A percentile compares a stretch with the other conserved stretches of the same genome.
Conservation (phyloP, 2,113 vertebrate genomes). For the human (Homo sapiens) region DNA sequence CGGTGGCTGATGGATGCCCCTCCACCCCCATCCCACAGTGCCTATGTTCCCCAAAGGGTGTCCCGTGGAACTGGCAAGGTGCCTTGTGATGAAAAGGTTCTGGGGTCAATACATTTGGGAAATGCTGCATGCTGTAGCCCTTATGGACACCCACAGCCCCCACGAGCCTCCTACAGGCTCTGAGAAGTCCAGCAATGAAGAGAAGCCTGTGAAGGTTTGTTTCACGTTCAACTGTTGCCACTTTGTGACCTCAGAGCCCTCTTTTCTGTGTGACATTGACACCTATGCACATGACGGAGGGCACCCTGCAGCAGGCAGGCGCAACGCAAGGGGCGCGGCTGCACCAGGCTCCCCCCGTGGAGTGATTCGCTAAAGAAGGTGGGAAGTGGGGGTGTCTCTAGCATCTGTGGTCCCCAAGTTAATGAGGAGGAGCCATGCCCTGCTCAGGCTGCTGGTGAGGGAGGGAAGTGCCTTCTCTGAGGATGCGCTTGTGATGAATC, state of each 20-base stretch:
- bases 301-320: background rate
- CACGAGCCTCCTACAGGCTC: background rate
- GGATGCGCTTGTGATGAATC: background rate
- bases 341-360: too few species aligned
- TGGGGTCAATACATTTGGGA: background rate
- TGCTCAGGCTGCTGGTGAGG: background rate
- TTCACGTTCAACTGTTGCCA: background rate
- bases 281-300: fast-evolving
- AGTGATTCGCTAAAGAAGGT: background rate
- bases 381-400: too few species aligned
- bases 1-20: background rate
- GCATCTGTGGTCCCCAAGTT: background rate
- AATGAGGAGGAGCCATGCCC: background rate
- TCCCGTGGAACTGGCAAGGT: fast-evolving
- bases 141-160: background rate
- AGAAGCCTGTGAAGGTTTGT: too few species aligned
- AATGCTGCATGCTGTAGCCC: fast-evolving
- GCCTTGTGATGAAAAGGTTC: background rate
- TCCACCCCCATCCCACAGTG: fast-evolving
- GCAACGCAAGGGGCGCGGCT: fast-evolving
- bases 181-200: background rate
- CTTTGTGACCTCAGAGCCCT: background rate
- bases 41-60: background rate
- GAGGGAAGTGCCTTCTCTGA: background rate
- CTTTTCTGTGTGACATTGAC: background rate